phyloP scores from a whole-genome alignment of 2,113 vertebrate genomes.

The Vombatus ursinus region DNA sequence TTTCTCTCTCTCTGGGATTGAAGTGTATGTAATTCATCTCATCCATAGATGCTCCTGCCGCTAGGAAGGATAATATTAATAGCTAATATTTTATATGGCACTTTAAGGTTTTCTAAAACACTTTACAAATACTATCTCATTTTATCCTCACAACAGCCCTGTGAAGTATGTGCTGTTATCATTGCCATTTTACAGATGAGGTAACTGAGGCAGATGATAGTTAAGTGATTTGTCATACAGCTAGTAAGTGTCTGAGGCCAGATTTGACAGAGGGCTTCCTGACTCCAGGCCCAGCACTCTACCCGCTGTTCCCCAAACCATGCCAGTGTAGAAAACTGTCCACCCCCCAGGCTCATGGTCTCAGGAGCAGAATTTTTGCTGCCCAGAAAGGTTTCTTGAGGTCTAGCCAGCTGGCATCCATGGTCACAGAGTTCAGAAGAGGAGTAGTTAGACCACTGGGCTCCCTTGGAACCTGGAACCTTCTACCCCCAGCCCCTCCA shows the following conservation, averaged over 20 bases:
- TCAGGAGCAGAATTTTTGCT: background rate
- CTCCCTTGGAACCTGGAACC: background rate
- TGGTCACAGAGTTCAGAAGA: background rate
- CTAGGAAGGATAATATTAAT: background rate
- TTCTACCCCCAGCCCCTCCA: background rate
- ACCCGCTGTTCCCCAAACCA: background rate
- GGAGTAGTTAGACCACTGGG: background rate
- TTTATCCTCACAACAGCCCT: background rate
- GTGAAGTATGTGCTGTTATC: background rate
- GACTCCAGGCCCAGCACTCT: background rate
- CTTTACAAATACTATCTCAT: background rate
- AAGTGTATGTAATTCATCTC: background rate
- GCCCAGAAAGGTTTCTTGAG: fast-evolving
- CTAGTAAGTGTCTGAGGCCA: background rate
- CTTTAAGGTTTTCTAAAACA: background rate
- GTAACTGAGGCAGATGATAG: background rate
- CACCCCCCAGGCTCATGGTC: background rate
- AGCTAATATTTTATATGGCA: background rate
- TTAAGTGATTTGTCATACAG: background rate
- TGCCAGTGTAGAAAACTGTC: background rate
- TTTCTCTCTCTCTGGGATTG: background rate
- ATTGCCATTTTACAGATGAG: background rate
- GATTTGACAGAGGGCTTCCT: background rate
- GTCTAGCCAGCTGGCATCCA: background rate
- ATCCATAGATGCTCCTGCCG: background rate